Evolutionary conservation across 2,797 vertebrate genomes (phyloP).

Genomic region (Paguma larvata): DNA sequence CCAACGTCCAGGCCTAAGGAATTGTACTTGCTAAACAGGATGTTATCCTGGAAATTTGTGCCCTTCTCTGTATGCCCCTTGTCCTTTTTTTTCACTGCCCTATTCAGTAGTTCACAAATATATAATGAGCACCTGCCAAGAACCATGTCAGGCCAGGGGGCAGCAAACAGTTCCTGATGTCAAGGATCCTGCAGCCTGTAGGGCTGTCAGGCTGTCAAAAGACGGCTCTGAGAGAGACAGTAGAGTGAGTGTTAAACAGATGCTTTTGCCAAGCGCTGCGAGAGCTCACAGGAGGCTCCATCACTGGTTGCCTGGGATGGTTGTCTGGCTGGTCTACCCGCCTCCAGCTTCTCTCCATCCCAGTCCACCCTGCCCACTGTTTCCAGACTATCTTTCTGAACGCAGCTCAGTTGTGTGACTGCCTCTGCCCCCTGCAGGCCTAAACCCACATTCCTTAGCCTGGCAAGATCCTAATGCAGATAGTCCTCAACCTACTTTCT

Average conservation of each 20-base stretch:
- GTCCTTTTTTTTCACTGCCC: slow-evolving; percentile 66
- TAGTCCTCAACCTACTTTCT: neutral
- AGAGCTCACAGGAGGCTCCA: neutral
- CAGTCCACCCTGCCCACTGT: neutral
- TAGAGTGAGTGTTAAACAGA: slow-evolving; percentile 53
- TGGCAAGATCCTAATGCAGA: neutral
- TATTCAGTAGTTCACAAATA: slow-evolving; percentile 78
- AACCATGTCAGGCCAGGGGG: slow-evolving; percentile 57
- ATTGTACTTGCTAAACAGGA: slow-evolving; percentile 64
- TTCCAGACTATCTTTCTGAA: neutral
- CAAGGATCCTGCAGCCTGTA: slow-evolving; percentile 41
- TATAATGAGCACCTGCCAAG: slow-evolving; percentile 79
- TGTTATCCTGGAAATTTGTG: slow-evolving; percentile 38
- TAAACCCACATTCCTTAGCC: neutral
- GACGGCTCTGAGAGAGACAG: slow-evolving; percentile 33
- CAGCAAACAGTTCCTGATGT: slow-evolving; percentile 66
- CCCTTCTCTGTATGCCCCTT: slow-evolving; percentile 29
- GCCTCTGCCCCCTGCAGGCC: neutral
- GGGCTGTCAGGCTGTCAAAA: slow-evolving; percentile 37
- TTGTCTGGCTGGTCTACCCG: neutral
- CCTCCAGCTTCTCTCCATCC: neutral
- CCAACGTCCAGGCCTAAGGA: neutral
- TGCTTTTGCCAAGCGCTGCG: slow-evolving; percentile 55
- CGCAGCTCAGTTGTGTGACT: neutral
- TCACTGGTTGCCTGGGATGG: slow-evolving; percentile 2